Evolutionary conservation across 2,888 invertebrate genomes (phyloP), one percentile per base, ranked within the genome.

Genomic region (Oscheius myriophilus): DNA sequence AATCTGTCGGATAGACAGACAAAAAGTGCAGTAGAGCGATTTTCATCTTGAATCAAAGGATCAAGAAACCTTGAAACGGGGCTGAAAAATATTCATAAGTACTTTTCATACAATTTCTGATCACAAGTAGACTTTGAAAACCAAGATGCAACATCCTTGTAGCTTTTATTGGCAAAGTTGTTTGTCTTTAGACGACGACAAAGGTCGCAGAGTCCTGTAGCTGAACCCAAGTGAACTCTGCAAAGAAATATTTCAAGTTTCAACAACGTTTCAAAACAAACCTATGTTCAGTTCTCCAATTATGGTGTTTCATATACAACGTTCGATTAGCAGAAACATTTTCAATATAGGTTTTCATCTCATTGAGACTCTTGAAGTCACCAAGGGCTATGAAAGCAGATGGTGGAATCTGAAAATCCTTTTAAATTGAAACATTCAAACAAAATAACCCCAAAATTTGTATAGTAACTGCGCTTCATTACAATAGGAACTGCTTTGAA

Each of bases 401-500:
- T 18, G 46, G 49, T 3, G 61, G 61, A 33, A 61, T 61, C 61
- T 61, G 39, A 14, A 61, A 9, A 33, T 39, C 9, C 18, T n/a
- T 21, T 9, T n/a, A 21, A 51, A 18, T n/a, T 11, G 11, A 21
- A 11, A 0, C 16, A 51, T 12, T 16, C 11, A 9, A 51, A 21
- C 14, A n/a, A 4, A 46, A 16, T 7, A 14, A 66, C 66, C 23
- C 75, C 76, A 21, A 75, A 54, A 39, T 69, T 67, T 46, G 67
- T 63, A 66, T 79, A 79, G 41, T 67, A 73, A 33, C 71, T 69
- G 25, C 79, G 70, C 43, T 68, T 46, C 16, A 75, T 21, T 2
- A 79, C 76, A 54, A 79, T 71, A 9, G 79, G 79, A 4, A 79
- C 69, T 0, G 69, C 69, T 64, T 65, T 67, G 14, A 75, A 61